Evolutionary conservation across 2,797 vertebrate species (phyloP).

Genomic region (Caiman crocodilus): DNA sequence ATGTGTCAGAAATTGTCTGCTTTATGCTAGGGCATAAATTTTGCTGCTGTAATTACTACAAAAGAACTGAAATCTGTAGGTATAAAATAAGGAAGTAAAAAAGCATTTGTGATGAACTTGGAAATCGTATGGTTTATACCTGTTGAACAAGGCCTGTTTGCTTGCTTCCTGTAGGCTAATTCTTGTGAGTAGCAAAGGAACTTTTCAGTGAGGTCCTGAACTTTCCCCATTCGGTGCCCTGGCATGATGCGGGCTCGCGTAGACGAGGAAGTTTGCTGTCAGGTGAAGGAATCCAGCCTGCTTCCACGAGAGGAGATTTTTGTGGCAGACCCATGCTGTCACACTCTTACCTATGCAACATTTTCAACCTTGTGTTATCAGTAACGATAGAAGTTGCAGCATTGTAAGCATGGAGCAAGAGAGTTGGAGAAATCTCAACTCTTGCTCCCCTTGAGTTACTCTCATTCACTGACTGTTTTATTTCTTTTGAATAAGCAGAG

Average conservation of each 20-base stretch:
- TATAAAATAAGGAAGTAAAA: too few relatives aligned
- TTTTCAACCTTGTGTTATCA: not conserved
- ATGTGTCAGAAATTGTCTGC: not conserved
- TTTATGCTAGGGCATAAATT: not conserved
- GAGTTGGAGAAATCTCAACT: not conserved
- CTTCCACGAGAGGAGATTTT: not conserved
- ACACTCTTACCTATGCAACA: too few relatives aligned
- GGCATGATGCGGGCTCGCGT: not conserved
- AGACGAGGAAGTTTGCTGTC: not conserved
- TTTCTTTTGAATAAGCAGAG: conserved; percentile 74
- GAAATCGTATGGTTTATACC: not conserved
- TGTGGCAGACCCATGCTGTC: not conserved
- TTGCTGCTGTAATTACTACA: not conserved
- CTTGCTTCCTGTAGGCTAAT: not conserved
- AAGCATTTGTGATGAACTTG: too few relatives aligned
- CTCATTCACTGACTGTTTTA: not conserved
- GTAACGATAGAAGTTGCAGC: not conserved
- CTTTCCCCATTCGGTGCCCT: not conserved
- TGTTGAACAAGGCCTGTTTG: not conserved
- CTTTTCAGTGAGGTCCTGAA: not conserved
- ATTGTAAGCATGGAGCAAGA: not conserved
- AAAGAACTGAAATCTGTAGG: not conserved
- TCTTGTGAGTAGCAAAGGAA: not conserved
- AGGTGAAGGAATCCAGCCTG: not conserved
- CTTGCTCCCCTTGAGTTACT: not conserved